phyloP scores from a whole-genome alignment of 2,113 vertebrate species.

The Nansenia antarctica region DNA sequence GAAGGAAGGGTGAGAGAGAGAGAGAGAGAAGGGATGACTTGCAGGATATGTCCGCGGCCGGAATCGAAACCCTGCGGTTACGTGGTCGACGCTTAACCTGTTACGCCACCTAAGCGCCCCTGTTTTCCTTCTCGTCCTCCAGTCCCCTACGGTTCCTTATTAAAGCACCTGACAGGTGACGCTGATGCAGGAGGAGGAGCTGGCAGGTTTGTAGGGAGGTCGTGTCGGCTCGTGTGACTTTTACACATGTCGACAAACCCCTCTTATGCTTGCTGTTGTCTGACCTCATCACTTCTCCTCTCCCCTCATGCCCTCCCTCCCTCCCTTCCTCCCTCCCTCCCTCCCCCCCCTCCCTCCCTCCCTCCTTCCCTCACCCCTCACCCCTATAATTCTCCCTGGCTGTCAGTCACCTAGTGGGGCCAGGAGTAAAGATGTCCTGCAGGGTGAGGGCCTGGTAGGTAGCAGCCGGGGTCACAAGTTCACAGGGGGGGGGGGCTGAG shows the following conservation, averaged over 20 bases:
- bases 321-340: constrained; percentile 10
- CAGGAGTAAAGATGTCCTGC: constrained; percentile 50
- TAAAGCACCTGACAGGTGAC: constrained; percentile 42
- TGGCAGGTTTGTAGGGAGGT: constrained; percentile 22
- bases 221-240: constrained; percentile 45
- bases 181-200: neutral
- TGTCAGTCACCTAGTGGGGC: constrained; percentile 61
- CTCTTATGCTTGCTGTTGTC: constrained; percentile 39
- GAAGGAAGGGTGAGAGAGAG: too few species aligned
- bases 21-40: too few species aligned
- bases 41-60: too few species aligned
- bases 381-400: constrained; percentile 29
- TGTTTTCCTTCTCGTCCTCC: too few species aligned
- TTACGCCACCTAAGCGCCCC: too few species aligned
- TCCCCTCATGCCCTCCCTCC: constrained; percentile 5
- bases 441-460: constrained; percentile 14
- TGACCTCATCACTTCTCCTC: constrained; percentile 39
- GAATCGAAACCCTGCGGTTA: too few species aligned
- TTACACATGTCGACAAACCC: constrained; percentile 60
- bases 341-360: constrained; percentile 5
- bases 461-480: constrained; percentile 65
- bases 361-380: neutral
- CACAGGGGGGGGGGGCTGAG: constrained; percentile 64
- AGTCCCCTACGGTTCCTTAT: constrained; percentile 25
- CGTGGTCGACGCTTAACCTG: too few species aligned